phyloP scores from a whole-genome alignment of 2,888 invertebrate genomes.

The Bugula neritina region DNA sequence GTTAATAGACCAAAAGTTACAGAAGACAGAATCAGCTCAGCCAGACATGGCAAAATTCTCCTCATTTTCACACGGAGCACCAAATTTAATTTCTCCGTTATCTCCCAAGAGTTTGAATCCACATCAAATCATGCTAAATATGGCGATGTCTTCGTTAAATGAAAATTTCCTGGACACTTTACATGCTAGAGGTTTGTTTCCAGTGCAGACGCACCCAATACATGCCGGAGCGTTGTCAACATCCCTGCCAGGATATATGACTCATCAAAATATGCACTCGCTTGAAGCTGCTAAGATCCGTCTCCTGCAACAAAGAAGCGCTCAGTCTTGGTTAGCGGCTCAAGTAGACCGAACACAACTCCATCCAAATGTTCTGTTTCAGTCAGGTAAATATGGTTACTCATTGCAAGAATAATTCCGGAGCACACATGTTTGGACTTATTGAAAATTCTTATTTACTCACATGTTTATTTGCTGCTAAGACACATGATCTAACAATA shows the following conservation, averaged over 20 bases:
- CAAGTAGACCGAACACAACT: background rate
- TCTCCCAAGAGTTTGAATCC: background rate
- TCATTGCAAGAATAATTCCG: no score
- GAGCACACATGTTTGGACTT: no score
- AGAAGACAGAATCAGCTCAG: background rate
- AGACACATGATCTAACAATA: no score
- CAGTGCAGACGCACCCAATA: background rate
- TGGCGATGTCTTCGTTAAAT: background rate
- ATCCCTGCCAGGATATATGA: conserved; percentile 15
- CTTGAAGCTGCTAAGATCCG: background rate
- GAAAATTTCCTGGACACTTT: conserved; percentile 4
- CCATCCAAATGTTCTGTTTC: background rate
- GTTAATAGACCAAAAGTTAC: background rate
- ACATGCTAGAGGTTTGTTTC: background rate
- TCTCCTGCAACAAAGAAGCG: background rate
- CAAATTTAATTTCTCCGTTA: background rate
- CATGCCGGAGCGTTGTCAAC: background rate
- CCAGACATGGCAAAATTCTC: background rate
- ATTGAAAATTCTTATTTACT: no score
- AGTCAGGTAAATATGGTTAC: background rate
- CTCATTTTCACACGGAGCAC: background rate
- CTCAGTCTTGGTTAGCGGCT: background rate
- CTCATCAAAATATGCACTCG: background rate
- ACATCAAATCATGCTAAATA: background rate
- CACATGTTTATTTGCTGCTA: no score